phyloP scores from a whole-genome alignment of 2,113 vertebrate genomes.

The Chaetura pelagica region DNA sequence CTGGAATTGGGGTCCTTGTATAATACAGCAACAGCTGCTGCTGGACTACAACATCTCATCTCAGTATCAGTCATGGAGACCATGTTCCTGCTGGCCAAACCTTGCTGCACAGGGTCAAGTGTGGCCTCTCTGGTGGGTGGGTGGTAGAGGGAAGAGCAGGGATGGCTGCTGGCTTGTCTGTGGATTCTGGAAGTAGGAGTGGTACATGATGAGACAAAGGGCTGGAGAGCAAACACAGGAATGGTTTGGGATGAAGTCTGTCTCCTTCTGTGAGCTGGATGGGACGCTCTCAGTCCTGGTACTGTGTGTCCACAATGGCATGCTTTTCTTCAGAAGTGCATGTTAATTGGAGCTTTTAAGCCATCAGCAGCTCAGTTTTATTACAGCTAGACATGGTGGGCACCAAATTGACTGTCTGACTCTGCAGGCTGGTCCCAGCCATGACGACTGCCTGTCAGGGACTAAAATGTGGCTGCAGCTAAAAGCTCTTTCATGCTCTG shows the following conservation, averaged over 20 bases:
- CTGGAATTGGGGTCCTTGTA: neutral
- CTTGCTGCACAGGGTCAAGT: neutral
- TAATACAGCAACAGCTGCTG: neutral
- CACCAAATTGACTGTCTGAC: neutral
- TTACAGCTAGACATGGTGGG: neutral
- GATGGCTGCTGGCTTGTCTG: neutral
- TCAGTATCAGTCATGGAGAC: neutral
- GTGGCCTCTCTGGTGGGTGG: neutral
- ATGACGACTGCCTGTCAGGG: neutral
- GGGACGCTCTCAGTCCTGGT: neutral
- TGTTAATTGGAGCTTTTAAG: conserved; percentile 12
- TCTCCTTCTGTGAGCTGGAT: neutral
- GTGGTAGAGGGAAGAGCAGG: neutral
- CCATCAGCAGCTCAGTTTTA: conserved; percentile 2
- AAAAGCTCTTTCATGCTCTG: neutral
- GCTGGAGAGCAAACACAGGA: neutral
- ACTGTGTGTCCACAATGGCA: neutral
- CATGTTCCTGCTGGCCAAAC: neutral
- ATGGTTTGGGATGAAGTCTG: neutral
- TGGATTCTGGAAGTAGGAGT: neutral
- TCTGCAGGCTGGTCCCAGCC: neutral
- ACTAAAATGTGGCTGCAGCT: neutral
- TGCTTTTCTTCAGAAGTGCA: neutral
- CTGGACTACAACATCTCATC: neutral
- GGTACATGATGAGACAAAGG: neutral